phyloP scores from a whole-genome alignment of 2,797 vertebrate genomes.

The Poeciliopsis paucimaculata region DNA sequence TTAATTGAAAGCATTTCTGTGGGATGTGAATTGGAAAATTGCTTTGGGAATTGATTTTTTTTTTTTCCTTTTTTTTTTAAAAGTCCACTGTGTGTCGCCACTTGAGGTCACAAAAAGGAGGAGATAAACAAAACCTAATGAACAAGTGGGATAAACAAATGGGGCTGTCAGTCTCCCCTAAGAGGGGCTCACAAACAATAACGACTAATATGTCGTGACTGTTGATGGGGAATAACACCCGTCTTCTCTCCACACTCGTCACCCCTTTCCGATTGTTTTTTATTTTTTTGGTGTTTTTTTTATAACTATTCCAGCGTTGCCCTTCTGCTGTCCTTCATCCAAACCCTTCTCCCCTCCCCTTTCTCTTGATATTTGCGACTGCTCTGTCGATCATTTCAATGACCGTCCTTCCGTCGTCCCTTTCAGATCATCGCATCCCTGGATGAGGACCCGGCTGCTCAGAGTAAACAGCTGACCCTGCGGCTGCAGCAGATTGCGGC shows the following conservation, averaged over 20 bases:
- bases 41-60: constrained; percentile 77
- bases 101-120: constrained; percentile 71
- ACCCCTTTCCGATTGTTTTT: constrained; percentile 8
- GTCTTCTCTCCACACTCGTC: constrained; percentile 32
- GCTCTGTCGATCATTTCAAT: constrained; percentile 17
- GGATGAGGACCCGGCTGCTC: constrained; percentile 94
- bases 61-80: constrained; percentile 17
- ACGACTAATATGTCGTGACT: constrained; percentile 47
- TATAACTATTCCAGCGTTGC: constrained; percentile 13
- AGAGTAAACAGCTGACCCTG: constrained; percentile 98
- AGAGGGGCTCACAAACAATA: constrained; percentile 64
- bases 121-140: constrained; percentile 78
- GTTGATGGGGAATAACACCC: constrained; percentile 57
- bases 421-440: constrained; percentile 93
- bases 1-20: constrained; percentile 82
- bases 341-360: constrained; percentile 7
- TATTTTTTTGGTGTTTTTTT: not conserved
- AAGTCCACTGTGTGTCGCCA: constrained; percentile 69
- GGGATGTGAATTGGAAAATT: constrained; percentile 81
- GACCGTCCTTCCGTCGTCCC: constrained; percentile 17
- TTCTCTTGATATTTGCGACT: constrained; percentile 25
- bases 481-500: constrained; percentile 97
- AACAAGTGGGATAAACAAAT: constrained; percentile 78
- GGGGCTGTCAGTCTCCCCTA: constrained; percentile 70
- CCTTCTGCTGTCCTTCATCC: constrained; percentile 13